Conservation (phyloP, 2,888 invertebrate genomes). For the Hypercompe scribonia region DNA sequence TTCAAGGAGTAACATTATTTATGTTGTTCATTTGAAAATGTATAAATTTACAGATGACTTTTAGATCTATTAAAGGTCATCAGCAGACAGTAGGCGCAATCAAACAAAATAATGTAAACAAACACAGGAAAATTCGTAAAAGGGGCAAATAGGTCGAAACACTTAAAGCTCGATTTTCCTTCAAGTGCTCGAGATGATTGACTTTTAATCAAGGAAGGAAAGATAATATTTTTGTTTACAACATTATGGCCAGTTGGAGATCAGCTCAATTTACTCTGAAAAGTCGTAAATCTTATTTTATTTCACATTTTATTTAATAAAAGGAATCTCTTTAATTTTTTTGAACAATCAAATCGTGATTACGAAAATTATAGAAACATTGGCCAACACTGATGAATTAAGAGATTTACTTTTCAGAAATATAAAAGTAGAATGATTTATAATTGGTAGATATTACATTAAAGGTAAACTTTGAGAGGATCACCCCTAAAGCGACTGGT, state of each 20-base stretch:
- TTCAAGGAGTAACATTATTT: no score
- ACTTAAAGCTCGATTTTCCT: constrained; percentile 21
- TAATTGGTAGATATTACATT: background rate
- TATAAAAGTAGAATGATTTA: background rate
- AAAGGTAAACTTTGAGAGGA: no score
- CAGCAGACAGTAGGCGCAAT: background rate
- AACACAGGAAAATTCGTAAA: background rate
- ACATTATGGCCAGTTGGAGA: constrained; percentile 10
- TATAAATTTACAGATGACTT: no score
- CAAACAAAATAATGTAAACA: background rate
- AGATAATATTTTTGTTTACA: constrained; percentile 24
- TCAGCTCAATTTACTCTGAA: constrained; percentile 16
- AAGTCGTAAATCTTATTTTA: constrained; percentile 16
- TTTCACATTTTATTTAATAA: constrained; percentile 12
- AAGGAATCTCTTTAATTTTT: background rate
- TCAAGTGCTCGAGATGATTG: constrained; percentile 18
- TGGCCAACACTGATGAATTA: background rate
- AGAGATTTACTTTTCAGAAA: background rate
- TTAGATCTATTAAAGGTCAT: no score
- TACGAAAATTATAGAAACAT: background rate
- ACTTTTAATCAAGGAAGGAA: constrained; percentile 23
- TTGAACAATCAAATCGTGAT: background rate
- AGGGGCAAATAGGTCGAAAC: constrained; percentile 1
- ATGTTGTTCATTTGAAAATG: no score
- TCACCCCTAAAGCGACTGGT: background rate